These are phyloP conservation scores for Falco novaeseelandiae DNA, from an alignment of 2,797 vertebrate species.

Conservation along the genomic window DNA sequence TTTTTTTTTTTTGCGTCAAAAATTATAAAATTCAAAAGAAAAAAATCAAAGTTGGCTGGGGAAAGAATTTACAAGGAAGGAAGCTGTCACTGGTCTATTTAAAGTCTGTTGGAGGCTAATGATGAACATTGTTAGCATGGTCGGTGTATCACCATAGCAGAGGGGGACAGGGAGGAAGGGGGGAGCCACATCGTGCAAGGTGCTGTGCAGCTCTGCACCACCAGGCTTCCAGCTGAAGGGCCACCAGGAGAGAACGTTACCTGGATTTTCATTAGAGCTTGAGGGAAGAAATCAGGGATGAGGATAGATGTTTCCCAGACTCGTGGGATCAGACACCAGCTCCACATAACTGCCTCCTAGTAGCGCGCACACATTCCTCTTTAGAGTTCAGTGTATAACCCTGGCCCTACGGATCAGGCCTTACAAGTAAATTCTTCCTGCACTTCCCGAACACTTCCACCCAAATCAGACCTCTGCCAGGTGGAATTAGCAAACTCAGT, in stretches of 20 bases:
- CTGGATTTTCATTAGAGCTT: not conserved
- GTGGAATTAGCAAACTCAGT: not conserved
- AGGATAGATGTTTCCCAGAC: not conserved
- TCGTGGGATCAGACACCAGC: rapidly evolving
- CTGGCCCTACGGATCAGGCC: not conserved
- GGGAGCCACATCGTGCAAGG: rapidly evolving
- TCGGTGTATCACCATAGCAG: not conserved
- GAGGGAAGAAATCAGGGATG: not conserved
- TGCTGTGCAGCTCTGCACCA: not conserved
- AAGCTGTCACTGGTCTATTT: not conserved
- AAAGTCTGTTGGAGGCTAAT: not conserved
- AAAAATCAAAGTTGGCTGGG: not conserved
- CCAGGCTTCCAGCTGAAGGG: not conserved
- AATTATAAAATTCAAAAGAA: not conserved
- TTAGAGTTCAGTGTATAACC: not conserved
- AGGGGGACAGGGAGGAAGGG: not conserved
- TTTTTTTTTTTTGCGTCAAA: not conserved
- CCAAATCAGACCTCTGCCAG: not conserved
- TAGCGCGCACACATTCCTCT: not conserved
- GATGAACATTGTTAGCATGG: not conserved
- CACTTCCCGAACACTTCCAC: not conserved
- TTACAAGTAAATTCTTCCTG: not conserved
- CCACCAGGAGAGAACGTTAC: not conserved
- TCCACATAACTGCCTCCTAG: not conserved
- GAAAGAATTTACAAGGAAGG: not conserved